Evolutionary conservation across 2,888 invertebrate species (phyloP).

Genomic region (Euplexia lucipara): DNA sequence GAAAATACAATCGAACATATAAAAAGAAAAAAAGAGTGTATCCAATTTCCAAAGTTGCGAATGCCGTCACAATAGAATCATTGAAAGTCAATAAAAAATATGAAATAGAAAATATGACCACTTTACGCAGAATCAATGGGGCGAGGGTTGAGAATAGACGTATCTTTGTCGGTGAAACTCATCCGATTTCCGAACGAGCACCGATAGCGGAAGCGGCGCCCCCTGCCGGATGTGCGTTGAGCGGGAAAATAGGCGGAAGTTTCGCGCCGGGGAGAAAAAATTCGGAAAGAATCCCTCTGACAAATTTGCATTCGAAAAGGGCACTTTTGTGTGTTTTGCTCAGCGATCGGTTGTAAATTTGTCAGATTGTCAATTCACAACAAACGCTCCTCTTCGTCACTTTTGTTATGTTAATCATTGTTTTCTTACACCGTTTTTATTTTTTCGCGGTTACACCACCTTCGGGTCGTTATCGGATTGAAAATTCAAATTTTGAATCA

Average conservation of each 20-base stretch:
- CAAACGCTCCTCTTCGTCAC: conserved; percentile 82
- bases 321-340: conserved; percentile 86
- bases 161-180: conserved; percentile 79
- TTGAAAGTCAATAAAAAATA: conserved; percentile 82
- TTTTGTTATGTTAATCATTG: conserved; percentile 88
- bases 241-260: conserved; percentile 91
- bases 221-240: conserved; percentile 87
- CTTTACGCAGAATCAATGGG: conserved; percentile 77
- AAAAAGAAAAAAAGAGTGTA: conserved; percentile 7
- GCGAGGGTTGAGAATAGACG: conserved; percentile 78
- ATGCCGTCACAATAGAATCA: conserved; percentile 62
- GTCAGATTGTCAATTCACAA: conserved; percentile 89
- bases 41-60: conserved; percentile 25
- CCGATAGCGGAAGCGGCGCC: conserved; percentile 83
- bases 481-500: conserved; percentile 62
- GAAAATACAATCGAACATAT: conserved; percentile 1
- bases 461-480: conserved; percentile 46
- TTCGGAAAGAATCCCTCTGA: conserved; percentile 82
- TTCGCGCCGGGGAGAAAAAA: conserved; percentile 83
- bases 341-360: conserved; percentile 88
- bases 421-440: conserved; percentile 70
- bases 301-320: conserved; percentile 89
- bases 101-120: conserved; percentile 82
- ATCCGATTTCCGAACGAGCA: conserved; percentile 86
- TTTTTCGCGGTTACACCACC: conserved; percentile 64